A percentile compares a stretch with the other conserved stretches of the same genome.
phyloP scores from a whole-genome alignment of 1,140 invertebrate genomes.

The Meteorus sp. region DNA sequence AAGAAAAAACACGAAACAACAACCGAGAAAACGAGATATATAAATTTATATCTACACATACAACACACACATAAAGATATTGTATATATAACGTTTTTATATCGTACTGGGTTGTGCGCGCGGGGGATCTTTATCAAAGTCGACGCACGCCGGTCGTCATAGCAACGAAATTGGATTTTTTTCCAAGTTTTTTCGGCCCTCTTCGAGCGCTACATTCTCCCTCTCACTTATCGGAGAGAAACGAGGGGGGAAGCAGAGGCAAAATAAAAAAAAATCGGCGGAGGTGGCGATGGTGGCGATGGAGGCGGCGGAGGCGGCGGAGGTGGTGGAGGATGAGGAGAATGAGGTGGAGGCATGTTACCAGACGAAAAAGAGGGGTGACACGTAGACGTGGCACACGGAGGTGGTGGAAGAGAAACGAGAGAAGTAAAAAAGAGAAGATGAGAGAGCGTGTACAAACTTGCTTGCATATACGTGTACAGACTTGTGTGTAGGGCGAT shows the following conservation, averaged over 20 bases:
- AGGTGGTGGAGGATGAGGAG: too few species aligned
- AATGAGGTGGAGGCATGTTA: too few species aligned
- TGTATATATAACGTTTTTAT: conserved; percentile 19
- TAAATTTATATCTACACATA: too few species aligned
- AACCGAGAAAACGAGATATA: too few species aligned
- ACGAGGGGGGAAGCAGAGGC: conserved; percentile 24
- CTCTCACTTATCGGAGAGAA: conserved; percentile 16
- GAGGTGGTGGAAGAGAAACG: conserved; percentile 32
- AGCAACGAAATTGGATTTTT: conserved; percentile 60
- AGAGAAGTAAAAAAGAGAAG: conserved; percentile 32
- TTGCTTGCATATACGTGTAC: too few species aligned
- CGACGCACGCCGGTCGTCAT: conserved; percentile 56
- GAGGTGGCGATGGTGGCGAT: too few species aligned
- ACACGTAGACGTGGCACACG: conserved; percentile 4
- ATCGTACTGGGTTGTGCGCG: conserved; percentile 17
- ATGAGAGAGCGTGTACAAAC: too few species aligned
- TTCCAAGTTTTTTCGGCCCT: conserved; percentile 59
- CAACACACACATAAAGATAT: conserved; percentile 4
- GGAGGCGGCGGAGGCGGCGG: too few species aligned
- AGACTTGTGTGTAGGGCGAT: too few species aligned
- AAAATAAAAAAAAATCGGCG: conserved; percentile 26
- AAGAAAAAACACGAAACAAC: too few species aligned
- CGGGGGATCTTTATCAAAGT: conserved; percentile 46
- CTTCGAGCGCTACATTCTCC: conserved; percentile 38
- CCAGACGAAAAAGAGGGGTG: conserved; percentile 27